Percentiles rank a stretch among this genome's conserved stretches.
These are phyloP conservation scores for Tricholaema leucomelas DNA, from an alignment of 2,113 vertebrate species.

Conservation along the genomic window DNA sequence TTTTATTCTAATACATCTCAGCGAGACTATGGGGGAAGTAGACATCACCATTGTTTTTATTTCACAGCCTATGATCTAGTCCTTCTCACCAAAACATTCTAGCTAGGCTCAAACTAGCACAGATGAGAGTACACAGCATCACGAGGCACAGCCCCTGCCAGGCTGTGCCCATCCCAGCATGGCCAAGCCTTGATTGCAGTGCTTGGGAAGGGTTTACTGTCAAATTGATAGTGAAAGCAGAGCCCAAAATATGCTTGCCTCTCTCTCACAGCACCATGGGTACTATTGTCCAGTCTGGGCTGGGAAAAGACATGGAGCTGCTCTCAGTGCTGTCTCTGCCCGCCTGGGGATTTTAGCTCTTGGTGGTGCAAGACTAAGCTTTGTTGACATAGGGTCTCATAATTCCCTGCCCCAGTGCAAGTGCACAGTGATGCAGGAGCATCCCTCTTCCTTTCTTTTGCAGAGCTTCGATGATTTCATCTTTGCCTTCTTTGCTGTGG, in stretches of 20 bases:
- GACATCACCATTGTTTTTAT: too few species aligned
- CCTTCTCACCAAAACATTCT: too few species aligned
- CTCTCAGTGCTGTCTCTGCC: not conserved
- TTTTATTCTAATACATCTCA: too few species aligned
- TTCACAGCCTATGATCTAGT: too few species aligned
- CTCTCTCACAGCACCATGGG: not conserved
- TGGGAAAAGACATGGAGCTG: not conserved
- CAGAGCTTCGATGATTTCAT: conserved; percentile 99
- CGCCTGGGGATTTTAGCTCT: not conserved
- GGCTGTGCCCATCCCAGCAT: not conserved
- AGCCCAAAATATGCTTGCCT: not conserved
- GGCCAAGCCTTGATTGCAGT: not conserved
- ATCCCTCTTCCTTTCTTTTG: conserved; percentile 8
- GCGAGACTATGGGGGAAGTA: too few species aligned
- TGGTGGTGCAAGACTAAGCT: not conserved
- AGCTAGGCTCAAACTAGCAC: too few species aligned
- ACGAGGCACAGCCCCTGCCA: not conserved
- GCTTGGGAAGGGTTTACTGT: not conserved
- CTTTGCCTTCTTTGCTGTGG: conserved; percentile 98
- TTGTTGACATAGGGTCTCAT: not conserved
- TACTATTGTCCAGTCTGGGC: not conserved
- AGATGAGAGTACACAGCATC: rapidly evolving
- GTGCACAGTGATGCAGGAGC: not conserved
- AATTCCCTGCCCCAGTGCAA: rapidly evolving
- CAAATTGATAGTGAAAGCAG: not conserved